Evolutionary conservation across 1,140 invertebrate species (phyloP).

Genomic region (Drosophila watanabei): DNA sequence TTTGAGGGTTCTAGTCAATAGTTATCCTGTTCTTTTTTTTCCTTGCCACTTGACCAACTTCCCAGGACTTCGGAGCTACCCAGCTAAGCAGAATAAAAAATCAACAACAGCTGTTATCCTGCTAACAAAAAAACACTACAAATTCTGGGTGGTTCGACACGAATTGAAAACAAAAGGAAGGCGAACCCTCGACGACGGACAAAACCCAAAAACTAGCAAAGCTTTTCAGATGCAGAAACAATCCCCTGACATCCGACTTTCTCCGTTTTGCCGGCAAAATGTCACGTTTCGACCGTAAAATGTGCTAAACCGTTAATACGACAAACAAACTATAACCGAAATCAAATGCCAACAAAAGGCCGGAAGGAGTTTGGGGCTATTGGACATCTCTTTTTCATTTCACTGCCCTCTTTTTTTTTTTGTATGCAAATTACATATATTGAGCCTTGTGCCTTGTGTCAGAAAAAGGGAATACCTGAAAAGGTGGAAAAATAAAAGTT

Average conservation of each 20-base stretch:
- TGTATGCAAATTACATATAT: conserved; percentile 59
- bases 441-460: background rate
- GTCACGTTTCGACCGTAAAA: conserved; percentile 77
- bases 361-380: conserved; percentile 15
- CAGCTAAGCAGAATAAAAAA: background rate
- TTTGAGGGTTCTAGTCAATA: background rate
- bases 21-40: background rate
- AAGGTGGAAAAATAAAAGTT: conserved; percentile 54
- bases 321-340: conserved; percentile 39
- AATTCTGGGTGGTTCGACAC: conserved; percentile 16
- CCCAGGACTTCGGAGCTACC: background rate
- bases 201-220: conserved; percentile 7
- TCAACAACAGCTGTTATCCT: conserved; percentile 28
- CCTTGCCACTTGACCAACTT: conserved; percentile 9
- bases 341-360: conserved; percentile 36
- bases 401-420: conserved; percentile 9
- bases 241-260: conserved; percentile 15
- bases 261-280: conserved; percentile 51
- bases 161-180: conserved; percentile 33
- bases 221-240: conserved; percentile 34
- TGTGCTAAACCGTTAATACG: conserved; percentile 72
- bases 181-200: conserved; percentile 15
- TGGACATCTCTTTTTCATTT: conserved; percentile 23
- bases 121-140: conserved; percentile 10
- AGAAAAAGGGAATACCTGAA: conserved; percentile 30